Evolutionary conservation across 2,888 invertebrate genomes (phyloP).

Genomic region (Sialis lutaria): DNA sequence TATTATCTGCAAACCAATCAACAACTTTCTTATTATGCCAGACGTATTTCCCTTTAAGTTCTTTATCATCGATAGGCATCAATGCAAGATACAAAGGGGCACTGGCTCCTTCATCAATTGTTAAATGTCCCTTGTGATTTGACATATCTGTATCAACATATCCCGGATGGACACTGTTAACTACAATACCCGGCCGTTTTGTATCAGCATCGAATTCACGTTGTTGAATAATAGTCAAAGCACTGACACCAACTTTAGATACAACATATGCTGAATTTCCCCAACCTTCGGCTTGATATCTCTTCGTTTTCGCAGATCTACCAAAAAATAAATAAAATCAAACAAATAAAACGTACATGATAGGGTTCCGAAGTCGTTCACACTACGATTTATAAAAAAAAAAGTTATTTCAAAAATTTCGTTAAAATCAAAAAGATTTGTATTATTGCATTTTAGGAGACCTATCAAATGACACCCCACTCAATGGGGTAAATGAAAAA

Average conservation of each 20-base stretch:
- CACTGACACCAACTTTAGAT: constrained; percentile 58
- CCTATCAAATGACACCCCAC: too few relatives aligned
- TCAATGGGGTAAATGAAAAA: too few relatives aligned
- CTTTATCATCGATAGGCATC: constrained; percentile 30
- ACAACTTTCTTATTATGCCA: constrained; percentile 40
- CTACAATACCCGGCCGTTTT: constrained; percentile 37
- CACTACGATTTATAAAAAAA: too few relatives aligned
- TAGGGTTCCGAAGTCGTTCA: too few relatives aligned
- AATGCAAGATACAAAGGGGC: constrained; percentile 44
- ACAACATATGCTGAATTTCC: constrained; percentile 45
- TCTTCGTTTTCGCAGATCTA: constrained; percentile 7
- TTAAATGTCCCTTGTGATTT: constrained; percentile 41
- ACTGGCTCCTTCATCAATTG: constrained; percentile 38
- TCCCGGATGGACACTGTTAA: constrained; percentile 60
- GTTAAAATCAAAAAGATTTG: too few relatives aligned
- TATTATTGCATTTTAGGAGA: too few relatives aligned
- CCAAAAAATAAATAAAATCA: too few relatives aligned
- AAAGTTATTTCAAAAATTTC: too few relatives aligned
- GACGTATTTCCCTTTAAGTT: constrained; percentile 42
- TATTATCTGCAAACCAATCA: constrained; percentile 28
- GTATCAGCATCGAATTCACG: constrained; percentile 30
- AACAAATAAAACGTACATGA: too few relatives aligned
- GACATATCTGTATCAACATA: constrained; percentile 66
- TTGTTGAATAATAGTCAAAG: constrained; percentile 50
- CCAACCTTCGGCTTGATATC: constrained; percentile 33